Evolutionary conservation across 2,888 invertebrate species (phyloP), one percentile per base, ranked within the genome.

Genomic region (Ichneumoninae sp.): DNA sequence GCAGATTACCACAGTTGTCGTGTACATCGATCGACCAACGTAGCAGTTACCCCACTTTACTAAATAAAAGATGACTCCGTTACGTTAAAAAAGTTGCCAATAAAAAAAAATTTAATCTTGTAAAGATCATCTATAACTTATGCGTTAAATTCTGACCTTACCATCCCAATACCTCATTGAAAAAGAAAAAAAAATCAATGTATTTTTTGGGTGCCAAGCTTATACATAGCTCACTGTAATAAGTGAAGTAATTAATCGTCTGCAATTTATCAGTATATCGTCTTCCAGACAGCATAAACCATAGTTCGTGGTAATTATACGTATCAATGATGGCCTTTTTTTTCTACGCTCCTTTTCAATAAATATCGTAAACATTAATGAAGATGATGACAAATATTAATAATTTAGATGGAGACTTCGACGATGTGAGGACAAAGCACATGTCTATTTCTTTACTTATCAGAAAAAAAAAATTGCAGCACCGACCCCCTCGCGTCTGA

Each of bases 361-460:
- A 70, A 71, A 71, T 68, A 74, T 69, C 44, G 50, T 63, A 68
- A 69, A 66, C 5, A 54, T 70, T 40, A 77, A 82, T 76, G 7
- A 52, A 33, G 16, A 19, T 8, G 33, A 52, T 33, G 52, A 30
- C 30, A 70, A 26, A 52, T 30, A 33, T 50, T 3, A 13, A 33
- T 70, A 16, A 52, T 52, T 19, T 4, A 26, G 13, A 47, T 47
- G 3, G 16, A 16, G 40, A 47, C 16, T 47, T 13, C 44, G 44
- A 47, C 16, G 13, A 47, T 47, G 16, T 47, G 4, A 13, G 44
- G 44, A 4, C 13, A 47, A 16, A 3, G 44, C 16, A 47, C 44
- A 4, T 47, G 13, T 47, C 3, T 16, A 47, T 47, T 47, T 47
- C 4, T 13, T 47, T 47, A 13, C 3, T 47, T 16, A 47, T 47